Evolutionary conservation across 2,797 vertebrate genomes (phyloP), one percentile per base, ranked within the genome.

Genomic region (Rhinella marina): DNA sequence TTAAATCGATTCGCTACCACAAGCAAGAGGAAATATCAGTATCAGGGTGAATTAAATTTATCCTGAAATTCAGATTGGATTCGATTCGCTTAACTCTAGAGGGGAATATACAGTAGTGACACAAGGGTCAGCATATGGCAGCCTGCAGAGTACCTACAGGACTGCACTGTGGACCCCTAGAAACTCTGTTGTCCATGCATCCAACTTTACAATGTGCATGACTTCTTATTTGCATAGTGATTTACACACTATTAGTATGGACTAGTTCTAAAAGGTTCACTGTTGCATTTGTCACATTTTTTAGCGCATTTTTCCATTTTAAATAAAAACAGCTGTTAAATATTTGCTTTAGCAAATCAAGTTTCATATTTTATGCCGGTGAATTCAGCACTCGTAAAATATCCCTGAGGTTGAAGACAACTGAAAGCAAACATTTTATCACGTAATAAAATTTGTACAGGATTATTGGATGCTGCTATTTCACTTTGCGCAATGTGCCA

Each of bases 371-470:
- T 87, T 82, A 87, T 77, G 59, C 48, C 50, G 56, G 41, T 27
- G 80, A 87, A 76, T 59, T 77, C 59, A 83, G 59, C 23, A 56
- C 68, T 87, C 41, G 21, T 70, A 78, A 85, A 84, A 84, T 72
- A 72, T 80, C 87, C 87, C 87, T 52, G 57, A 88, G 87, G 82
- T 85, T 73, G 41, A 72, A 88, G 75, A 88, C 82, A 80, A 84
- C 81, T 50, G 61, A 88, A 82, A 62, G 78, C 79, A 77, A 86
- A 82, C 70, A 88, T 86, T 86, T 88, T 86, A 88, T 81, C 84
- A 68, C 78, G 41, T 88, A 81, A 88, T 81, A 86, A 88, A 86
- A 88, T 81, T 41, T 78, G 82, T 75, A 72, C 66, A 64, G 66
- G 68, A 81, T 75, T 88, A 85, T 54, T 76, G 68, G 68, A 75